Base-by-base conservation (phyloP, 2,797 vertebrate species). In the Nyctalus aviator region DNA sequence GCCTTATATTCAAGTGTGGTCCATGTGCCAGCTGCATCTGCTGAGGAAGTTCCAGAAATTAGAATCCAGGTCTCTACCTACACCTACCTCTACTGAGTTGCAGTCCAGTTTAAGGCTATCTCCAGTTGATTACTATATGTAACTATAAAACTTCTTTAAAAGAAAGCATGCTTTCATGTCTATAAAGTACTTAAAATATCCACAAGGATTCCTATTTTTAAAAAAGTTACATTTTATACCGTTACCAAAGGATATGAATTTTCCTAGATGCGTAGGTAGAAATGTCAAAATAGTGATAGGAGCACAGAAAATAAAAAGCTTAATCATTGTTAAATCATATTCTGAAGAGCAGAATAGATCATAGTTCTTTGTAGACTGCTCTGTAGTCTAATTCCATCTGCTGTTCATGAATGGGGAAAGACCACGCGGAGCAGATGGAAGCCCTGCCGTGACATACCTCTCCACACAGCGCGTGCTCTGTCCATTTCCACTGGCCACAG, bases 191-290 rank as follows among this genome's bases (percentile, higher is more conserved):
- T 81, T 73, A 23, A 84, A 77, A 57, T 66, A 27, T 44, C 20
- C 68, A 85, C 55, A 55, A 90, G 48, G 85, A 87, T 73, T 48
- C 10, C 18, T 83, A 0, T 62, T 81, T 92, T 91, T 76, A 72
- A 4, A 46, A 46, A 94, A 77, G n/a, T 59, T 92, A 41, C 1
- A 35, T 53, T 59, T 89, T 88, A 14, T 62, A 50, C 62, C 11
- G 14, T 89, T 84, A 79, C 37, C 35, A 81, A 84, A 84, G 53
- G 90, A 13, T 59, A 37, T 46, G 87, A 35, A 62, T 92, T 55
- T 66, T 69, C 41, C 66, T 55, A 57, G 5, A 32, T 37, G 4
- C 3, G 6, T 55, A 71, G 46, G 23, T 14, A 20, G 44, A 90
- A 91, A 37, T 88, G 57, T 13, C 41, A 72, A 76, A 64, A 37